Base-by-base conservation (phyloP, 1,140 invertebrate genomes). In the Diorhabda elongata region DNA sequence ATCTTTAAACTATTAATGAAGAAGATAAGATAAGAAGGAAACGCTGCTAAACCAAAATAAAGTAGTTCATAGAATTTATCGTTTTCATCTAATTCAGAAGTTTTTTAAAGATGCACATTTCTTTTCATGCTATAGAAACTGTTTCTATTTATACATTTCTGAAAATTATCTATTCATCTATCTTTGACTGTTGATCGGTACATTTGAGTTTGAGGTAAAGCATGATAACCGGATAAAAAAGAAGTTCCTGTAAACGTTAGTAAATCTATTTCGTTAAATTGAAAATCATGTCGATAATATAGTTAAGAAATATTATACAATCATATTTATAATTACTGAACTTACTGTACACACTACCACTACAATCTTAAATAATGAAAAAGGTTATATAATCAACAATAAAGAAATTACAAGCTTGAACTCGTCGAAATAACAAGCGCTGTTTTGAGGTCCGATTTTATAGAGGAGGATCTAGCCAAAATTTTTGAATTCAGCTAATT, bases 61-160 rank as follows among this genome's bases (percentile, higher is more conserved):
- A 26, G 26, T 26, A 26, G 26, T 26, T 26, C 26, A 26, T 26
- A 26, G 11, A 62, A 69, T 47, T 64, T 64, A 47, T 56, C 63
- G 43, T 64, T 70, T 8, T 64, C 68, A 64, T 67, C 61, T 26
- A 63, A 45, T 7, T 56, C 26, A 56, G 8, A 5, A 44, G 67
- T 67, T 44, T 71, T 66, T 41, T 59, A 68, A n/a, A 71, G 43
- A 71, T 71, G 69, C n/a, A 71, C 11, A 61, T 71, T 68, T 43
- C 47, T 61, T 59, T 71, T 67, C 52, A 71, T 68, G 11, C 7
- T 60, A 9, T 45, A 60, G 44, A 68, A 71, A 43, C 45, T 63
- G 61, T 71, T 71, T 47, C 66, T 61, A 61, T 7, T 45, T 60
- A 68, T 71, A 42, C 57, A 58, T 47, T 71, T 60, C 43, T 58